Conservation (phyloP, 1,140 invertebrate genomes). For the Drosophila asahinai region DNA sequence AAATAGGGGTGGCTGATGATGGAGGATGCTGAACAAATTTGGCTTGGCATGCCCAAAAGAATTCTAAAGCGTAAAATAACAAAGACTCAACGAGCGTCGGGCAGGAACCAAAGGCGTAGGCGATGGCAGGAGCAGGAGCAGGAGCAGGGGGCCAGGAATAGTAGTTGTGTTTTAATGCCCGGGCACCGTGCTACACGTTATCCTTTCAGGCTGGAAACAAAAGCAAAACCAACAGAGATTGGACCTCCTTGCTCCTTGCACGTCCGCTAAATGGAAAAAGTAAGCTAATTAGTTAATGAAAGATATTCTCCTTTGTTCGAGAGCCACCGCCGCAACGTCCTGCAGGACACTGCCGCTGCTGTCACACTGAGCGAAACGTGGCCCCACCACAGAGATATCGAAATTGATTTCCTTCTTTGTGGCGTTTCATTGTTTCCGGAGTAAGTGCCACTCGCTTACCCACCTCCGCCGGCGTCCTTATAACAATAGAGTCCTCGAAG, state of each 20-base stretch:
- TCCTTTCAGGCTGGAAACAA: slow-evolving; percentile 67
- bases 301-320: slow-evolving; percentile 79
- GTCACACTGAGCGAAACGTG: slow-evolving; percentile 18
- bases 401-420: slow-evolving; percentile 18
- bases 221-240: slow-evolving; percentile 68
- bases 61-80: slow-evolving; percentile 82
- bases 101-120: slow-evolving; percentile 48
- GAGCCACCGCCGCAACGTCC: slow-evolving; percentile 31
- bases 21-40: slow-evolving; percentile 73
- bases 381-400: slow-evolving; percentile 4
- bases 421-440: background rate
- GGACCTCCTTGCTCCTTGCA: background rate
- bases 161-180: slow-evolving; percentile 74
- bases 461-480: too few relatives aligned
- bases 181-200: slow-evolving; percentile 64
- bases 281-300: slow-evolving; percentile 84
- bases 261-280: slow-evolving; percentile 60
- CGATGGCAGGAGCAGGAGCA: background rate
- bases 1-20: slow-evolving; percentile 20
- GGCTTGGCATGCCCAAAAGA: slow-evolving; percentile 74
- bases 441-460: background rate
- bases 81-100: slow-evolving; percentile 61
- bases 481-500: background rate
- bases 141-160: slow-evolving; percentile 18
- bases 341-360: slow-evolving; percentile 16